Evolutionary conservation across 1,140 invertebrate genomes (phyloP).

Genomic region (Bombus huntii): DNA sequence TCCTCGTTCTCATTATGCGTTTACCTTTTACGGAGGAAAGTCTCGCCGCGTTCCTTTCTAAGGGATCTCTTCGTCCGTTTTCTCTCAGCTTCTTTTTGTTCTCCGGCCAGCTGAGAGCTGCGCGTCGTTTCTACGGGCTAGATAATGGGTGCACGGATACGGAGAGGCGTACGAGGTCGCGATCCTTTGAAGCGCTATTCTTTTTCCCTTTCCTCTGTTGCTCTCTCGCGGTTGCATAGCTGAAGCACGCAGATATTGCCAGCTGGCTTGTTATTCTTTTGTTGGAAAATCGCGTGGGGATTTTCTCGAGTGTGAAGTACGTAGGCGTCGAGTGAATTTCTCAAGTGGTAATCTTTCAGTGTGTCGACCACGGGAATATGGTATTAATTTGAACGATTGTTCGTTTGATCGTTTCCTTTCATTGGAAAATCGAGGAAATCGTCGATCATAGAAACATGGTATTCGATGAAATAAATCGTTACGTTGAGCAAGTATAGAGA

Average conservation of each 20-base stretch:
- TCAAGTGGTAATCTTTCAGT: too few species aligned
- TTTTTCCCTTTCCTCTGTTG: neutral
- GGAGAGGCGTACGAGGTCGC: neutral
- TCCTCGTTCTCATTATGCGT: slow-evolving; percentile 16
- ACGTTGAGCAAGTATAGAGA: too few species aligned
- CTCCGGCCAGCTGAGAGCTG: too few species aligned
- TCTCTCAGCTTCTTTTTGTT: neutral
- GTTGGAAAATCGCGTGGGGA: neutral
- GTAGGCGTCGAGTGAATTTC: neutral
- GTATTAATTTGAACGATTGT: too few species aligned
- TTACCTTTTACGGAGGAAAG: slow-evolving; percentile 19
- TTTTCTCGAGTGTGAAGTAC: neutral
- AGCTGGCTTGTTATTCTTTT: neutral
- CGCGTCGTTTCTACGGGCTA: neutral
- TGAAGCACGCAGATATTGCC: neutral
- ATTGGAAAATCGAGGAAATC: too few species aligned
- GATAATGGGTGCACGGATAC: neutral
- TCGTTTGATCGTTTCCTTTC: too few species aligned
- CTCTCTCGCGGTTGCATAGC: neutral
- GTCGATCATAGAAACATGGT: too few species aligned
- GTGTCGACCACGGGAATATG: too few species aligned
- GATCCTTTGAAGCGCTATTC: neutral
- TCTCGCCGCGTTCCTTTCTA: neutral
- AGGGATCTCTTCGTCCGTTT: neutral
- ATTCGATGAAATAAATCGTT: too few species aligned